A percentile compares a stretch with the other conserved stretches of the same genome.
Evolutionary conservation across 2,113 vertebrate species (phyloP).

Genomic region (Grallaria varia): DNA sequence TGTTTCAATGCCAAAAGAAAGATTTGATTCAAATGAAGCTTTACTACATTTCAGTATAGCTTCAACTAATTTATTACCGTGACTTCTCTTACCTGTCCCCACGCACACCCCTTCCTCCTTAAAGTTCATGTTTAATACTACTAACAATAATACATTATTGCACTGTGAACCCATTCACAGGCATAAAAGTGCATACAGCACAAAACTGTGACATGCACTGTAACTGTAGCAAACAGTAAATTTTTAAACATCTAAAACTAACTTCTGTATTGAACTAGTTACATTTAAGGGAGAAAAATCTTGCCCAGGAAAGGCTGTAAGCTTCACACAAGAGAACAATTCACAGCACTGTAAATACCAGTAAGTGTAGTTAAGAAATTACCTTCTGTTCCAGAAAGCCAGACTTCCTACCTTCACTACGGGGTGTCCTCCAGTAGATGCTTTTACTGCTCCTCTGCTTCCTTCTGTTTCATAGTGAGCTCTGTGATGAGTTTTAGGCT

Average conservation of each 20-base stretch:
- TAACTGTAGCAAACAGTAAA: background rate
- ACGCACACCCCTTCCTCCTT: background rate
- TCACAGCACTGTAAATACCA: background rate
- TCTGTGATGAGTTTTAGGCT: constrained; percentile 98
- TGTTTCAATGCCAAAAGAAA: background rate
- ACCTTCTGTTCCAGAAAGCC: background rate
- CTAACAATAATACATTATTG: background rate
- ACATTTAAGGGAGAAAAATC: background rate
- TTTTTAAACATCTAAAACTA: background rate
- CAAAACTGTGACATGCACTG: background rate
- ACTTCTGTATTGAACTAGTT: background rate
- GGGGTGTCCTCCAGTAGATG: constrained; percentile 91
- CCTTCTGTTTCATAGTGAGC: constrained; percentile 99
- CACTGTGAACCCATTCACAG: background rate
- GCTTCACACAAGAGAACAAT: background rate
- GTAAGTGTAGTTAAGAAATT: background rate
- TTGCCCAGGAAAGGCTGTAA: background rate
- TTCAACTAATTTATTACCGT: background rate
- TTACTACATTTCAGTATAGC: background rate
- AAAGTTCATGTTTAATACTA: background rate
- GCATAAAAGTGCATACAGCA: background rate
- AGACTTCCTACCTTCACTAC: constrained; percentile 90
- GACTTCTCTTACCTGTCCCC: background rate
- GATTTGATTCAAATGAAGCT: background rate
- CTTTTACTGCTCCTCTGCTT: constrained; percentile 96